Conservation (phyloP, 1,140 invertebrate genomes). For the Lysiphlebus fabarum region DNA sequence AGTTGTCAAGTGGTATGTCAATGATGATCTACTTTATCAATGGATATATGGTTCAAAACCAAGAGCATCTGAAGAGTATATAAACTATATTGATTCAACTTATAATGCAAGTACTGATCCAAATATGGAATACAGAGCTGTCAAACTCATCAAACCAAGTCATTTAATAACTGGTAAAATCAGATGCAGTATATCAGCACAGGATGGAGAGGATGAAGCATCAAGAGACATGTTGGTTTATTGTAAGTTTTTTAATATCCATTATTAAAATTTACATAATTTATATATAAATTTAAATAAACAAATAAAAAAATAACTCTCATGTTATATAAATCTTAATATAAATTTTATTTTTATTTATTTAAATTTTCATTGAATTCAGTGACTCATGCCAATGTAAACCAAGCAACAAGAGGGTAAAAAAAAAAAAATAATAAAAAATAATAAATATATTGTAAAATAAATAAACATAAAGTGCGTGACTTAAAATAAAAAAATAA, state of each 20-base stretch:
- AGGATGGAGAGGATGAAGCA: conserved; percentile 65
- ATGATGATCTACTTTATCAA: conserved; percentile 69
- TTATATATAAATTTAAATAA: no score
- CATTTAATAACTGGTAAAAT: conserved; percentile 73
- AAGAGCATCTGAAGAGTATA: conserved; percentile 62
- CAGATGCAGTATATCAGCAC: conserved; percentile 70
- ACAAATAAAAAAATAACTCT: no score
- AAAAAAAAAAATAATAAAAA: conserved; percentile 2
- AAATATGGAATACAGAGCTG: conserved; percentile 64
- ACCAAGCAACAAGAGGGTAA: not conserved
- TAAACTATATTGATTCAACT: conserved; percentile 61
- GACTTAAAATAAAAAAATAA: not conserved
- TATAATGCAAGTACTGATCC: conserved; percentile 65
- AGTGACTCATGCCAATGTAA: no score
- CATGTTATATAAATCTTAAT: no score
- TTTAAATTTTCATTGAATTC: no score
- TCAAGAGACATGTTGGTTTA: conserved; percentile 71
- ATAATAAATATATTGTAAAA: conserved; percentile 1
- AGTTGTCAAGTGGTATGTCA: conserved; percentile 78
- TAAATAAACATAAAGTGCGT: not conserved
- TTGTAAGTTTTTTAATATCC: no score
- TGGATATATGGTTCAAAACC: conserved; percentile 69
- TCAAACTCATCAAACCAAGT: conserved; percentile 67
- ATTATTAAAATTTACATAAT: no score
- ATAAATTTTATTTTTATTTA: no score